Percentiles rank a stretch among this genome's conserved stretches.
These are phyloP conservation scores for Podiceps cristatus DNA, from an alignment of 2,113 vertebrate genomes.

Conservation along the genomic window DNA sequence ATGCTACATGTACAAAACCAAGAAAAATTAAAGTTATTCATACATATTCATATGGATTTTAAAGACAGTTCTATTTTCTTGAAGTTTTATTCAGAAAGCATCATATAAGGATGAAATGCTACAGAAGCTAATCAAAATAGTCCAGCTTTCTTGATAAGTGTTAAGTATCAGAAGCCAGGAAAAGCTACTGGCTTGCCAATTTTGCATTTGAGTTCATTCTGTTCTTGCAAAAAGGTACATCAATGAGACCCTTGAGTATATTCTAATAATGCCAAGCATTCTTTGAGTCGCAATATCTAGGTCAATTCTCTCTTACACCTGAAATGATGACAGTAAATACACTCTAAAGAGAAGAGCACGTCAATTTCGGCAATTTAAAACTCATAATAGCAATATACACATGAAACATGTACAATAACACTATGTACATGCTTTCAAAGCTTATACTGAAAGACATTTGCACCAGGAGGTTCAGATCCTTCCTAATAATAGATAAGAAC, in stretches of 20 bases:
- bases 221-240: not conserved
- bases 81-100: not conserved
- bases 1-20: not conserved
- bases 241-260: not conserved
- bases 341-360: not conserved
- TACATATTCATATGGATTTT: not conserved
- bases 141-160: not conserved
- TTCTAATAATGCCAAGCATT: not conserved
- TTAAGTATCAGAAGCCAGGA: not conserved
- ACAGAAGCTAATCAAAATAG: not conserved
- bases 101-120: not conserved
- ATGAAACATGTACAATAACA: not conserved
- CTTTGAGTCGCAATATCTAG: not conserved
- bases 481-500: not conserved
- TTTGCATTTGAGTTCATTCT: not conserved
- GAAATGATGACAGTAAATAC: not conserved
- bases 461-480: not conserved
- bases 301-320: not conserved
- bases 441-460: not conserved
- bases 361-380: not conserved
- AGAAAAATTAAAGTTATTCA: not conserved
- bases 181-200: not conserved
- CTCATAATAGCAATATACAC: not conserved
- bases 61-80: not conserved
- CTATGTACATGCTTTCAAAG: not conserved